A percentile compares a stretch with the other conserved stretches of the same genome.
Conservation (phyloP, 2,888 invertebrate genomes). For the Drosophila formosana region DNA sequence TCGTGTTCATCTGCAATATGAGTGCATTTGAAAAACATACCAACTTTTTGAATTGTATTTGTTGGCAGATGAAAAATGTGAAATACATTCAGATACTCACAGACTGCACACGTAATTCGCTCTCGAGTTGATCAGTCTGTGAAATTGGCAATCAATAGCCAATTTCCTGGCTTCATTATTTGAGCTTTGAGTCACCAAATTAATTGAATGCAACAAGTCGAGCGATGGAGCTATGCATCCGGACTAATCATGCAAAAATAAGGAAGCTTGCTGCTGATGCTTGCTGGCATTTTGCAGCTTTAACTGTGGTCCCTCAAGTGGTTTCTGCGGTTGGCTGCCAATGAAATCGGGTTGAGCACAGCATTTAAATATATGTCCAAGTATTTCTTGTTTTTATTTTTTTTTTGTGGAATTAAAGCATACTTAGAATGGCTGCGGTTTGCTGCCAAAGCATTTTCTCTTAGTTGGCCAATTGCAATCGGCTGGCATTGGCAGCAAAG, state of each 20-base stretch:
- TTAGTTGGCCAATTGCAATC: not conserved
- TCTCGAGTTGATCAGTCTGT: not conserved
- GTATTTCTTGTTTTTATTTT: too few species aligned
- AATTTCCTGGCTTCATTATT: not conserved
- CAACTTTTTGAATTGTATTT: not conserved
- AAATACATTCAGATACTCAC: not conserved
- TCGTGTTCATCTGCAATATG: too few species aligned
- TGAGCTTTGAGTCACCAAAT: not conserved
- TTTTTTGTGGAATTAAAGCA: not conserved
- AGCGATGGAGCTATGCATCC: not conserved
- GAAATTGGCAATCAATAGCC: not conserved
- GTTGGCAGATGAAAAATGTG: not conserved
- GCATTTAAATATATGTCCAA: not conserved
- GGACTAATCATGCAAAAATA: not conserved
- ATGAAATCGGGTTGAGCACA: not conserved
- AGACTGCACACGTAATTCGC: not conserved
- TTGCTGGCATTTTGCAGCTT: not conserved
- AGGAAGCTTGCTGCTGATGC: not conserved
- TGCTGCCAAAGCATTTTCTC: not conserved
- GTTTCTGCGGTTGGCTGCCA: not conserved
- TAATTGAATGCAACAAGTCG: slow-evolving; percentile 2
- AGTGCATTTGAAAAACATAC: too few species aligned
- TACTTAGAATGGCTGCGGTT: not conserved
- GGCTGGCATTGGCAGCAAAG: not conserved
- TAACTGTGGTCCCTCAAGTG: not conserved